phyloP scores from a whole-genome alignment of 2,113 vertebrate genomes.

The Oceanites oceanicus region DNA sequence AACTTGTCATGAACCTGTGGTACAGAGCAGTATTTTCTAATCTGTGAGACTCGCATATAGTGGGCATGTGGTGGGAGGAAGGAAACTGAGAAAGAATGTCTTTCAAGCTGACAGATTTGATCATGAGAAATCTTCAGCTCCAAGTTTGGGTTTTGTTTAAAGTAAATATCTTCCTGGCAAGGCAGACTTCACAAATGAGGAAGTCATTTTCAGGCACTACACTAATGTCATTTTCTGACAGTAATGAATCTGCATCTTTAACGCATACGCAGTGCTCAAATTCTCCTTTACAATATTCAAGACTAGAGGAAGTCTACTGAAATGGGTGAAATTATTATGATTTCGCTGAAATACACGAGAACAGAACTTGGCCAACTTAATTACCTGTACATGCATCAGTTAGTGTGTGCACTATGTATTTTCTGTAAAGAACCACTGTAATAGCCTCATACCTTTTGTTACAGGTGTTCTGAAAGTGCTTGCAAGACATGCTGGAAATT shows the following conservation, averaged over 20 bases:
- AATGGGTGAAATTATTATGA: neutral
- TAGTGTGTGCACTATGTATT: neutral
- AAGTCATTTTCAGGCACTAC: neutral
- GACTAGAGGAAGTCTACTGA: neutral
- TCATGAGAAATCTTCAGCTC: neutral
- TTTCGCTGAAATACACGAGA: neutral
- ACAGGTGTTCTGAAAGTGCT: neutral
- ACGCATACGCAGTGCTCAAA: neutral
- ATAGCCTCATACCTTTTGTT: neutral
- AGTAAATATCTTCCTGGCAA: constrained; percentile 31
- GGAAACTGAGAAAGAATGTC: constrained; percentile 1
- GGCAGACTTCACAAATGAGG: constrained; percentile 16
- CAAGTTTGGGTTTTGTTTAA: constrained; percentile 38
- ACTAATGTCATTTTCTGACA: neutral
- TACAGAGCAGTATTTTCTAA: constrained; percentile 46
- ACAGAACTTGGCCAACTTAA: neutral
- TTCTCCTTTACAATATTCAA: neutral
- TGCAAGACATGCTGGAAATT: neutral
- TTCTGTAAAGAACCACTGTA: neutral
- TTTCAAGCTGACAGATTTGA: constrained; percentile 35
- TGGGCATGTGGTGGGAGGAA: constrained; percentile 7
- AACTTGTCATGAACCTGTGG: neutral
- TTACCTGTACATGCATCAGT: neutral
- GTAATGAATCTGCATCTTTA: neutral
- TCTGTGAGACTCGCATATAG: neutral